A percentile compares a stretch with the other conserved stretches of the same genome.
These are phyloP conservation scores for Brachionus plicatilis DNA, from an alignment of 1,140 invertebrate genomes.

Conservation along the genomic window DNA sequence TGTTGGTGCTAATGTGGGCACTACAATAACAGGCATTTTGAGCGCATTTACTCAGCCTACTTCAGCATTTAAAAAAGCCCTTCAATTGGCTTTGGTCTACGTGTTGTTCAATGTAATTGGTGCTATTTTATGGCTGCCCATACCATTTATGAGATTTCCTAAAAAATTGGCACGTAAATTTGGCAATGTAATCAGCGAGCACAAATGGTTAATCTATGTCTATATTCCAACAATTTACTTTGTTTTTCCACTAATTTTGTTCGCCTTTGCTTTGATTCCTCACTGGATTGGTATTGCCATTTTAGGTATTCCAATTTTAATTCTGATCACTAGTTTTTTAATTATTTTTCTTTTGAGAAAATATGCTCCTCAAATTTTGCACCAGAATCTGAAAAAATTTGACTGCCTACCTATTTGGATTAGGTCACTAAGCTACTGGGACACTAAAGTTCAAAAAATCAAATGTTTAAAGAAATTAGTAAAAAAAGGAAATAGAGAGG, in stretches of 20 bases:
- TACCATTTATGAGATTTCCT: slow-evolving; percentile 61
- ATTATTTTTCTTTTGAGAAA: neutral
- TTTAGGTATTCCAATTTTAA: neutral
- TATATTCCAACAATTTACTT: slow-evolving; percentile 61
- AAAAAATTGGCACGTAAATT: slow-evolving; percentile 59
- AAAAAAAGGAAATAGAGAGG: neutral
- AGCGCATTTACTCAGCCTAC: slow-evolving; percentile 58
- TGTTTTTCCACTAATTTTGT: slow-evolving; percentile 57
- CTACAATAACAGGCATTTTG: slow-evolving; percentile 61
- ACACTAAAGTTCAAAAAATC: neutral
- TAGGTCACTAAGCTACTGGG: neutral
- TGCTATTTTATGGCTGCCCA: slow-evolving; percentile 61
- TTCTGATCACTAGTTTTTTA: neutral
- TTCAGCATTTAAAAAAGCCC: slow-evolving; percentile 49
- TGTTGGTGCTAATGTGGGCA: slow-evolving; percentile 64
- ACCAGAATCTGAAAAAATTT: neutral
- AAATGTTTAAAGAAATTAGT: neutral
- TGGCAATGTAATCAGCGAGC: slow-evolving; percentile 58
- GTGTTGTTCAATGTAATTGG: slow-evolving; percentile 64
- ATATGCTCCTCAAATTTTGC: neutral
- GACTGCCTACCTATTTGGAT: neutral
- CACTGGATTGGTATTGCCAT: neutral
- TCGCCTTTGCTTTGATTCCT: slow-evolving; percentile 52
- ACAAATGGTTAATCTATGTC: slow-evolving; percentile 61
- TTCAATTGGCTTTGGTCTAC: slow-evolving; percentile 63